These are phyloP conservation scores for Neria commutata DNA, from an alignment of 2,888 invertebrate species.

Conservation along the genomic window DNA sequence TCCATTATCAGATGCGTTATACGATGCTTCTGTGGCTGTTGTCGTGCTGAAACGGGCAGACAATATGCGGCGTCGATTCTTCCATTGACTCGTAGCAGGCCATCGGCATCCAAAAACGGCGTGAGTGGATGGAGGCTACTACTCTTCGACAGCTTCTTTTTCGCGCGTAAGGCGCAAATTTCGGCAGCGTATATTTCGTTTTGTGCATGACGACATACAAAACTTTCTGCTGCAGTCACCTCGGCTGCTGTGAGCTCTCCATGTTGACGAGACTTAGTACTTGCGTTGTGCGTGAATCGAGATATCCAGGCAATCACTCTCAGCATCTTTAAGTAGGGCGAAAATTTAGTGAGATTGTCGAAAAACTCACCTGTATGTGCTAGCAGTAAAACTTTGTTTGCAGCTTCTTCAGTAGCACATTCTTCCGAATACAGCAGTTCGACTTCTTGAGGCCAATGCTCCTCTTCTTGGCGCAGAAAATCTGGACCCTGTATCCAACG, in stretches of 20 bases:
- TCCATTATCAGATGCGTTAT: background rate
- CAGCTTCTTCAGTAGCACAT: background rate
- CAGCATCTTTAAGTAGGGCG: too few species aligned
- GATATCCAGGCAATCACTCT: too few species aligned
- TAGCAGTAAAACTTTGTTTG: too few species aligned
- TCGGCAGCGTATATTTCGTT: background rate
- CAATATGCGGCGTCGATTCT: background rate
- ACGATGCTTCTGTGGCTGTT: conserved; percentile 14
- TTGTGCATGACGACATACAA: background rate
- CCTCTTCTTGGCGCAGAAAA: conserved; percentile 6
- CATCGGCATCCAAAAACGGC: background rate
- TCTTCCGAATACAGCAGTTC: background rate
- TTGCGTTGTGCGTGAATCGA: too few species aligned
- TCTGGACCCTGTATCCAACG: conserved; percentile 10
- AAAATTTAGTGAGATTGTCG: too few species aligned
- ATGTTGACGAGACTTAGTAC: too few species aligned
- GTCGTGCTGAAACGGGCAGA: conserved; percentile 19
- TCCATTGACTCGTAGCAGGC: background rate
- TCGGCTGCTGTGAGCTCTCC: background rate
- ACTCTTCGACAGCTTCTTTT: too few species aligned
- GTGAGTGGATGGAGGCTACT: too few species aligned
- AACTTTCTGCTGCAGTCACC: background rate
- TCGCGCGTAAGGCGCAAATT: background rate
- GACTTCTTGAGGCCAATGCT: conserved; percentile 1
- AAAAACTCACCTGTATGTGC: too few species aligned